Evolutionary conservation across 2,113 vertebrate species (phyloP), one percentile per base, ranked within the genome.

Genomic region (Hipposideros armiger): DNA sequence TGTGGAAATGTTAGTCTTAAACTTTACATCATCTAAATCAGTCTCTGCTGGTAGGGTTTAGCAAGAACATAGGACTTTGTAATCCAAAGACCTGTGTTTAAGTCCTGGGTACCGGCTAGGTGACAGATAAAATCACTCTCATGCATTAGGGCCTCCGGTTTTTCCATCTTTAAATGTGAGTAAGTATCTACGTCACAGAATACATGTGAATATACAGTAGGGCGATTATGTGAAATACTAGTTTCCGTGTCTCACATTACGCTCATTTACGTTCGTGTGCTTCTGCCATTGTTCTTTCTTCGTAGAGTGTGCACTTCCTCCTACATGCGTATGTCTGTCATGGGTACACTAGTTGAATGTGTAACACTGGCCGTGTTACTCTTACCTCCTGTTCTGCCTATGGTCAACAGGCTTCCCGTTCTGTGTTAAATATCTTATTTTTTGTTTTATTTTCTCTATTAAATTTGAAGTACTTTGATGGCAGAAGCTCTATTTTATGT

Each of bases 311-410:
- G 1, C 22, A 1, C 0, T 30, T 52, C 6, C 42, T 52, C 9
- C 52, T 32, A 0, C 0, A 0, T 14, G 5, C 40, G 30, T 20
- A 7, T 11, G 36, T 3, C 73, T 85, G 36, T 36, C 14, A 0
- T 6, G 13, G 36, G 32, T 9, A 1, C 45, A 20, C 5, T 36
- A 6, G 50, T 9, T 22, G 36, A 36, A 36, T 36, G 36, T 36
- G 36, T 36, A 36, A 60, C 2, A 5, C 36, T 45, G 19, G 26
- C 4, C 17, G 0, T 36, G 50, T n/a, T n/a, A 7, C 7, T 50
- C 50, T 56, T 26, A 6, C 36, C 45, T 36, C 42, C 69, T 6
- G 1, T 72, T 15, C 19, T 45, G 4, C 19, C 3, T 11, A 2
- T n/a, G 11, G 47, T 40, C 62, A 14, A 1, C 14, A 22, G n/a